A percentile compares a stretch with the other conserved stretches of the same genome.
Evolutionary conservation across 2,113 vertebrate genomes (phyloP).

Genomic region (Lynx canadensis): DNA sequence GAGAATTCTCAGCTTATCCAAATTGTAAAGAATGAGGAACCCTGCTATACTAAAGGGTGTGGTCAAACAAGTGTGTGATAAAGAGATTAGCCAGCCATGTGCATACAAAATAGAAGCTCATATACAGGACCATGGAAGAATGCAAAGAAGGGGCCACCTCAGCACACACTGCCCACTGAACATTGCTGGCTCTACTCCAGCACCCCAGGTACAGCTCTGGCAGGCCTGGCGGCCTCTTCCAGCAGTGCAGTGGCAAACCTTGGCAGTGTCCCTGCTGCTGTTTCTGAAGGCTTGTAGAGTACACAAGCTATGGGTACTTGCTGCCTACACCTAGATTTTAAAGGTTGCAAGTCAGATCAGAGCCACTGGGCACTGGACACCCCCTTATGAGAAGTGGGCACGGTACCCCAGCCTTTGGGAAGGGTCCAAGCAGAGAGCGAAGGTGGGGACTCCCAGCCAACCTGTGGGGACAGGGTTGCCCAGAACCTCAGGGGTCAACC

Average conservation of each 20-base stretch:
- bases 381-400: not conserved
- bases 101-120: not conserved
- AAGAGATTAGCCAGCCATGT: not conserved
- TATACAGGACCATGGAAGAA: not conserved
- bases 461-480: not conserved
- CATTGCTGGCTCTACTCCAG: not conserved
- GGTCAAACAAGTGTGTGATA: not conserved
- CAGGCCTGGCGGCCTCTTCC: not conserved
- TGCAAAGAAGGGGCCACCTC: not conserved
- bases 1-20: not conserved
- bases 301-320: not conserved
- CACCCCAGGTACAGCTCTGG: not conserved
- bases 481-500: not conserved
- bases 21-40: not conserved
- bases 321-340: not conserved
- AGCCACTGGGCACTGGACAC: not conserved
- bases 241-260: not conserved
- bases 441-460: not conserved
- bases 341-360: not conserved
- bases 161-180: not conserved
- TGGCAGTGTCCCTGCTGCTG: not conserved
- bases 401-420: not conserved
- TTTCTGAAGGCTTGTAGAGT: not conserved
- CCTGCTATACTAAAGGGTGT: not conserved
- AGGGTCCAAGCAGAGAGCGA: not conserved